Percentiles rank a stretch among this genome's conserved stretches.
Evolutionary conservation across 2,113 vertebrate species (phyloP).

Genomic region (Callithrix jacchus): DNA sequence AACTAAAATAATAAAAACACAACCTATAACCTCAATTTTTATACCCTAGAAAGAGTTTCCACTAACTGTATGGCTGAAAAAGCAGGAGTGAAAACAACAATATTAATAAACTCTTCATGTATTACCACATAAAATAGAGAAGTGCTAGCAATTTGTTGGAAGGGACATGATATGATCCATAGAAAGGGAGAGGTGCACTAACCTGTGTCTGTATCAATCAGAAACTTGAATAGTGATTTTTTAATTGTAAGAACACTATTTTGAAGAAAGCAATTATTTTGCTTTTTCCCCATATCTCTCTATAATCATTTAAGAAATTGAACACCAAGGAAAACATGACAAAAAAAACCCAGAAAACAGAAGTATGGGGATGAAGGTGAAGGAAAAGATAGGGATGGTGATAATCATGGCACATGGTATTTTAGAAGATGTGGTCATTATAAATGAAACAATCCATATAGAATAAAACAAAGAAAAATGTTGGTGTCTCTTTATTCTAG

Average conservation of each 20-base stretch:
- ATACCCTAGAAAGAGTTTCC: not conserved
- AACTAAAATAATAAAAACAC: not conserved
- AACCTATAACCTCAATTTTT: not conserved
- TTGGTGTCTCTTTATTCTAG: not conserved
- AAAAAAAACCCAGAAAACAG: not conserved
- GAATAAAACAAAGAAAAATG: not conserved
- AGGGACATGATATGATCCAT: not conserved
- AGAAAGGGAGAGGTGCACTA: not conserved
- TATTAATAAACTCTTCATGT: not conserved
- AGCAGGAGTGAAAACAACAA: not conserved
- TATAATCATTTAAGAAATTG: not conserved
- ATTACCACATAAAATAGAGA: not conserved
- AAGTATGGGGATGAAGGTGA: not conserved
- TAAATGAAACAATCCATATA: not conserved
- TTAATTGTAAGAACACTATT: not conserved
- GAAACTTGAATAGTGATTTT: not conserved
- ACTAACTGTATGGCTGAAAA: not conserved
- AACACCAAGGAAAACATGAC: not conserved
- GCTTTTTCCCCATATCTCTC: not conserved
- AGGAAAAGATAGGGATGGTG: not conserved
- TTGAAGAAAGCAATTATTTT: not conserved
- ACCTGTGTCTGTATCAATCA: not conserved
- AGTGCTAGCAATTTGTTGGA: not conserved
- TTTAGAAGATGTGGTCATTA: not conserved
- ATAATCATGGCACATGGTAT: not conserved